Base-by-base conservation (phyloP, 2,888 invertebrate species). In the Petrolisthes manimaculis region DNA sequence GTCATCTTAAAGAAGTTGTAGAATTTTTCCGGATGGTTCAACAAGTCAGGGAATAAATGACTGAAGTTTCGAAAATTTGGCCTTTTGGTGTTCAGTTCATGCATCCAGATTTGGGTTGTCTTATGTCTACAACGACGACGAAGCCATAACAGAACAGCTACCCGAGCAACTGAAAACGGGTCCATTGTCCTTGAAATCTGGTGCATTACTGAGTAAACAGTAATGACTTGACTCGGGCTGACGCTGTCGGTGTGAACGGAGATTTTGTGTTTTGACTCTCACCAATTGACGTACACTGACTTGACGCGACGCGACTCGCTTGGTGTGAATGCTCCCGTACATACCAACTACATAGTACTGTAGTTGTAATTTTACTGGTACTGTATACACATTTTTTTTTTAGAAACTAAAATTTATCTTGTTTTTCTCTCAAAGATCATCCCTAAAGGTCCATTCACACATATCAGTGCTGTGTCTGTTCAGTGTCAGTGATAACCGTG, bases 1-100 rank as follows among this genome's bases (percentile, higher is more conserved):
- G 82, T 54, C 37, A 61, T 61, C 18, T 18, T 61, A 61, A 61
- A 61, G 82, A 82, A 82, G 21, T 82, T 61, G 4, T 82, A 82
- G 56, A 82, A 4, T 37, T 82, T 82, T 54, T 82, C 82, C 5
- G 82, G 82, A 82, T 82, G 24, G 56, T 82, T 82, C 21, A 82
- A 9, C 18, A 61, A 61, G 18, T 61, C 61, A 2, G 61, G 61
- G 61, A 61, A 9, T 18, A 9, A 61, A 61, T 12, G 18, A 12
- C 61, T 9, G 61, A 18, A 12, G 61, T 3, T 61, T 18, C 18
- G 1, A 18, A 12, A 61, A 12, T 61, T n/a, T n/a, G n/a, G n/a
- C n/a, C n/a, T n/a, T n/a, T n/a, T n/a, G n/a, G n/a, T n/a, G n/a
- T n/a, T n/a, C 8, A 61, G 8, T 61, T 61, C 61, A 61, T 61